phyloP scores from a whole-genome alignment of 2,797 vertebrate species.

The Eidolon dupreanum region DNA sequence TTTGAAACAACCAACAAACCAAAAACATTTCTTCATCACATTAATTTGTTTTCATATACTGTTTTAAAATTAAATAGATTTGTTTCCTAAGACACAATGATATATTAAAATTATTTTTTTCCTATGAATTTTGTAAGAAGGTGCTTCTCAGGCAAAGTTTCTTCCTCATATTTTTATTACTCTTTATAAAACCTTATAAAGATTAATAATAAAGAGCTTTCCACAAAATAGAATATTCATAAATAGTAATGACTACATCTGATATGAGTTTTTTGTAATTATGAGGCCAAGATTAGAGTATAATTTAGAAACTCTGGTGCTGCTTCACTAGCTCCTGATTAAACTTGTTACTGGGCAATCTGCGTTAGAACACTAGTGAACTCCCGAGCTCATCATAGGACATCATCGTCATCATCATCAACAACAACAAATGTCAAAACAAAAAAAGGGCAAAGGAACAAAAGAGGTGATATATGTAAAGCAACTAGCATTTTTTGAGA shows the following conservation, averaged over 20 bases:
- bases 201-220: background rate
- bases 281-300: background rate
- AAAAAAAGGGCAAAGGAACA: background rate
- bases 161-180: background rate
- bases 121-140: constrained; percentile 17
- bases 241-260: background rate
- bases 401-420: background rate
- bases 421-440: background rate
- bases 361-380: background rate
- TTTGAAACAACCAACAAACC: constrained; percentile 48
- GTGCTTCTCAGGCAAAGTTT: background rate
- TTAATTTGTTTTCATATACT: constrained; percentile 9
- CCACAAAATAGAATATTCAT: background rate
- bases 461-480: background rate
- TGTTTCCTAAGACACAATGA: background rate
- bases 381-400: background rate
- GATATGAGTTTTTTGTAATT: background rate
- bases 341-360: background rate
- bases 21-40: constrained; percentile 57
- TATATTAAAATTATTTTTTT: constrained; percentile 18
- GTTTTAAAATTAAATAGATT: constrained; percentile 38
- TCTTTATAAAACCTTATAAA: background rate
- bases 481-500: background rate
- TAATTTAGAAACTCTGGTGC: background rate
- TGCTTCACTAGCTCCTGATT: background rate